Conservation (phyloP, 2,888 invertebrate genomes). For the Lasioglossum pauxillum region DNA sequence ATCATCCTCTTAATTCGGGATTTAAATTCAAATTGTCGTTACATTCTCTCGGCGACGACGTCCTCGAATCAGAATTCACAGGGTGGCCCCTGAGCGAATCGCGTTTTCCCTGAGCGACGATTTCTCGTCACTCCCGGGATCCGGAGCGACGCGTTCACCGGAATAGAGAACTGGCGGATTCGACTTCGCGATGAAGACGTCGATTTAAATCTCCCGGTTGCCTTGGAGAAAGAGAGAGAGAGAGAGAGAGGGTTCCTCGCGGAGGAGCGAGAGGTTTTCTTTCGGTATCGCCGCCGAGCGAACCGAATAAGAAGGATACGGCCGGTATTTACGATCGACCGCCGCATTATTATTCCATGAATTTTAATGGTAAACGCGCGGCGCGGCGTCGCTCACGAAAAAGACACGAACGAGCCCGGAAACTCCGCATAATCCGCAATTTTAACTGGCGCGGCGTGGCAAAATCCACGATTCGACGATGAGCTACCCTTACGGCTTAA, state of each 20-base stretch:
- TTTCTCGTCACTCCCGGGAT: slow-evolving; percentile 1
- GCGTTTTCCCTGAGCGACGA: not conserved
- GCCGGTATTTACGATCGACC: slow-evolving; percentile 76
- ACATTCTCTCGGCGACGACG: slow-evolving; percentile 31
- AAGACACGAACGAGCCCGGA: slow-evolving; percentile 43
- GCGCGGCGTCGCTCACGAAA: slow-evolving; percentile 33
- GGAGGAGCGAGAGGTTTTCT: not conserved
- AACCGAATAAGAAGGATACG: slow-evolving; percentile 62
- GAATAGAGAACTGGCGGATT: not conserved
- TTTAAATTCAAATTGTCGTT: slow-evolving; percentile 57
- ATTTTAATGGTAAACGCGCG: slow-evolving; percentile 80
- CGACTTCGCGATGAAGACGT: not conserved
- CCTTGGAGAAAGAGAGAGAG: not conserved
- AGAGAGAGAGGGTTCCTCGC: not conserved
- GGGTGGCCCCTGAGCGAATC: not conserved
- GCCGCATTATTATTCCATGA: slow-evolving; percentile 82
- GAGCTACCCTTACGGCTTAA: slow-evolving; percentile 66
- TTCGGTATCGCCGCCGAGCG: slow-evolving; percentile 35
- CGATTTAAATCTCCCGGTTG: slow-evolving; percentile 12
- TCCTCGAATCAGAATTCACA: slow-evolving; percentile 30
- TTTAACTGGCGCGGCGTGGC: slow-evolving; percentile 65
- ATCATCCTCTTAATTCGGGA: slow-evolving; percentile 50
- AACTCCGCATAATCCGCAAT: slow-evolving; percentile 76
- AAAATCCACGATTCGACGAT: slow-evolving; percentile 68
- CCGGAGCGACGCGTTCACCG: not conserved